phyloP scores from a whole-genome alignment of 2,113 vertebrate species.

The Heterochromis multidens region DNA sequence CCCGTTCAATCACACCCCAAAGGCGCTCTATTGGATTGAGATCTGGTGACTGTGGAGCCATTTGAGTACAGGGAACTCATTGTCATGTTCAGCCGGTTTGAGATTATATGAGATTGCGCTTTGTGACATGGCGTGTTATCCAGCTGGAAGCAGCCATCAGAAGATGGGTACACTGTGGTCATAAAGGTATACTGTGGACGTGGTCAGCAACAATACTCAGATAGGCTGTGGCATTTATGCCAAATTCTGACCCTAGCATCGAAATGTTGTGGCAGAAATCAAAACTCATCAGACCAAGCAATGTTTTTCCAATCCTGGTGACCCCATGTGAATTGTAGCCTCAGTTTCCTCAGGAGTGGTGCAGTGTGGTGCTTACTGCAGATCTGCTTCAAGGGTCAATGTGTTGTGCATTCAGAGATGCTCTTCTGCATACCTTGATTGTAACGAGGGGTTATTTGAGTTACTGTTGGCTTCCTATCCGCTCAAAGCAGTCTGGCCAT shows the following conservation, averaged over 20 bases:
- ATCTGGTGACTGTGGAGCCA: background rate
- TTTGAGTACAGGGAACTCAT: background rate
- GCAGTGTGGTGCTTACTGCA: background rate
- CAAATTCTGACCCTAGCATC: background rate
- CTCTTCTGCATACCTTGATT: too few species aligned
- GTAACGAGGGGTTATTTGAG: too few species aligned
- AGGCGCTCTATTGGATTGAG: background rate
- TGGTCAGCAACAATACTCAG: background rate
- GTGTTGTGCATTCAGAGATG: too few species aligned
- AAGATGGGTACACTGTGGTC: background rate
- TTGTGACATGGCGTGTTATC: background rate
- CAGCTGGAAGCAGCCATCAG: background rate
- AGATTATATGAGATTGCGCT: too few species aligned
- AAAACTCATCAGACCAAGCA: background rate
- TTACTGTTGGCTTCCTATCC: too few species aligned
- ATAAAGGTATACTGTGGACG: background rate
- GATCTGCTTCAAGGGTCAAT: too few species aligned
- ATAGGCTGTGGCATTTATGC: background rate
- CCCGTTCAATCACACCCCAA: background rate
- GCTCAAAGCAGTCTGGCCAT: background rate
- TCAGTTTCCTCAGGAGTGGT: too few species aligned
- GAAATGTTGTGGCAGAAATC: background rate
- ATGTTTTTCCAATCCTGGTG: background rate
- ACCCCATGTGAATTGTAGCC: background rate
- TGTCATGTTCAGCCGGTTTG: too few species aligned